Evolutionary conservation across 2,113 vertebrate species (phyloP), one percentile per base, ranked within the genome.

Genomic region (Uria aalge): DNA sequence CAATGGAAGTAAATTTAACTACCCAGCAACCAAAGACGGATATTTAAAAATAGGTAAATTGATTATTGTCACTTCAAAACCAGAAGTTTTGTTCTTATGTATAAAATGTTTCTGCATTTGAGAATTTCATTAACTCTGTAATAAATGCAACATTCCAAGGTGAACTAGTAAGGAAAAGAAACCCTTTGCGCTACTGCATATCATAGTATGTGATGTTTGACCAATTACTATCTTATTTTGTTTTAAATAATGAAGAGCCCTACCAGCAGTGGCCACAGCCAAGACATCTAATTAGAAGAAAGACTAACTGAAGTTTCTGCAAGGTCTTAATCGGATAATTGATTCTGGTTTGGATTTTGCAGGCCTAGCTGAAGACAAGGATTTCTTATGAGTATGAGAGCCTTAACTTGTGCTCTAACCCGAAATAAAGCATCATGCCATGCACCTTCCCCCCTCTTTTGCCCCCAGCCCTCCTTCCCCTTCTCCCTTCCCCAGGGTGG

Each of bases 41-140:
- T 98, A 98, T 96, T 94, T 98, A 67, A 96, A 97, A 82, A 98
- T 98, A 97, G 98, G 98, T 98, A 97, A 95, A 66, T 38, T 48
- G 11, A 53, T 92, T 53, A 64, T 45, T 88, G 34, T 47, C 23
- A 59, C 24, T 94, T 87, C 20, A 88, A 91, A 89, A 34, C 11
- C n/a, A 52, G 53, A 73, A 67, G 32, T 76, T 63, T 64, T 92
- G 12, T 68, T 90, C 47, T 53, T 55, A 20, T 1, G 0, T 78
- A 16, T 53, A 57, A 81, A 94, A 88, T 52, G 19, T 55, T 60
- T 57, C 34, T 75, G 45, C 55, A 52, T 18, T 72, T 55, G 62
- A 86, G n/a, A 36, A 69, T 75, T 47, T 73, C 2, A 16, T 62
- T 72, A 64, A 15, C 13, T 90, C 41, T 59, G 11, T 55, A 38